Conservation (phyloP, 2,113 vertebrate species). For the Osmerus mordax region DNA sequence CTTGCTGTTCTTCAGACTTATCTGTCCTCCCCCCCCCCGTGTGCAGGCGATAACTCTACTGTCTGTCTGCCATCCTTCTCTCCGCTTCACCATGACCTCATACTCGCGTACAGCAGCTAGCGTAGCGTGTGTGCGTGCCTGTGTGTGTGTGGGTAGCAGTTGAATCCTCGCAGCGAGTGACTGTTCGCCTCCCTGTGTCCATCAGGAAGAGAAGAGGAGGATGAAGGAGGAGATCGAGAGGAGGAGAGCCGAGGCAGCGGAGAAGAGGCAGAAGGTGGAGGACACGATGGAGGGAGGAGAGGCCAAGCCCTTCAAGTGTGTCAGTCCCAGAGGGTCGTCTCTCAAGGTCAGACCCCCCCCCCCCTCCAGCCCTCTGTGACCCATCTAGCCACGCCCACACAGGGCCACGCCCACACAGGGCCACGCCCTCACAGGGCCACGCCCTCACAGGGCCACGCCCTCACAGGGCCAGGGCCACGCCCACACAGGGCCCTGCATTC, state of each 20-base stretch:
- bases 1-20: slow-evolving; percentile 29
- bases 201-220: slow-evolving; percentile 91
- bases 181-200: background rate
- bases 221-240: slow-evolving; percentile 97
- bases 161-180: background rate
- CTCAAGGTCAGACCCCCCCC: slow-evolving; percentile 80
- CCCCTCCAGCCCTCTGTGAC: background rate
- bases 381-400: background rate
- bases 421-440: no score
- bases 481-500: background rate
- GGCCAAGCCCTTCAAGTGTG: slow-evolving; percentile 87
- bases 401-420: no score
- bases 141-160: background rate
- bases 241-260: slow-evolving; percentile 94
- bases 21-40: slow-evolving; percentile 23
- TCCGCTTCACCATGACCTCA: slow-evolving; percentile 10
- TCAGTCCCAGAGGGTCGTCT: slow-evolving; percentile 91
- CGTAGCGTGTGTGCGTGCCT: background rate
- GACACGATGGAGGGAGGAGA: slow-evolving; percentile 77
- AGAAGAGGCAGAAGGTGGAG: slow-evolving; percentile 92
- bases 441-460: no score
- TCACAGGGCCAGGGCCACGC: no score
- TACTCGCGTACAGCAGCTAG: slow-evolving; percentile 12
- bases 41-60: slow-evolving; percentile 6
- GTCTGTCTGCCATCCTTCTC: slow-evolving; percentile 22